A percentile compares a stretch with the other conserved stretches of the same genome.
phyloP scores from a whole-genome alignment of 2,113 vertebrate genomes.

The Lontra canadensis region DNA sequence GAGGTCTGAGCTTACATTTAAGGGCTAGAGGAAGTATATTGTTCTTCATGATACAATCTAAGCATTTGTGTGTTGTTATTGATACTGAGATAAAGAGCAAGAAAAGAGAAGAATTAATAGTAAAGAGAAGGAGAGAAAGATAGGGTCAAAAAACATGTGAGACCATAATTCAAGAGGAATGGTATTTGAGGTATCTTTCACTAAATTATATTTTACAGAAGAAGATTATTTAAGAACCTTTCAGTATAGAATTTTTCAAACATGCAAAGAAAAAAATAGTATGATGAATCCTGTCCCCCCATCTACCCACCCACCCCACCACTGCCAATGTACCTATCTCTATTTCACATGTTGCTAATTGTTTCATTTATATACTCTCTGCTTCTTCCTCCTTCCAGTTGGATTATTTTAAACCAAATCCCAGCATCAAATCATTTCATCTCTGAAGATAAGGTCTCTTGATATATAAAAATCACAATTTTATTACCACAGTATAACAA shows the following conservation, averaged over 20 bases:
- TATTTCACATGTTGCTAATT: not conserved
- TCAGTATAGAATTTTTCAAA: not conserved
- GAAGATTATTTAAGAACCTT: not conserved
- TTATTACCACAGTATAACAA: not conserved
- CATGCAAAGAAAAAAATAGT: not conserved
- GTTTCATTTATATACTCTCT: not conserved
- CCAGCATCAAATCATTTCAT: not conserved
- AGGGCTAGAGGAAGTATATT: not conserved
- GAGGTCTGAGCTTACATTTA: not conserved
- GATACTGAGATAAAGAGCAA: not conserved
- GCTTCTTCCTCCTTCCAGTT: fast-evolving
- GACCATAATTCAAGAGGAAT: not conserved
- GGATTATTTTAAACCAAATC: not conserved
- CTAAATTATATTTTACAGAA: not conserved
- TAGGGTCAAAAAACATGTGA: not conserved
- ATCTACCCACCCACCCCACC: not conserved
- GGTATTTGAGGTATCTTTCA: not conserved
- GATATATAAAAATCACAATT: not conserved
- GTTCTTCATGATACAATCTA: not conserved
- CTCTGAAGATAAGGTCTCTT: not conserved
- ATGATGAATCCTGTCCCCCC: not conserved
- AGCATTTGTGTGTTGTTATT: not conserved
- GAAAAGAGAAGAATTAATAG: not conserved
- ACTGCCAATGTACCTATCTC: not conserved
- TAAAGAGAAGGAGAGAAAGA: not conserved